Conservation (phyloP, 2,113 vertebrate genomes). For the Catharus minimus region DNA sequence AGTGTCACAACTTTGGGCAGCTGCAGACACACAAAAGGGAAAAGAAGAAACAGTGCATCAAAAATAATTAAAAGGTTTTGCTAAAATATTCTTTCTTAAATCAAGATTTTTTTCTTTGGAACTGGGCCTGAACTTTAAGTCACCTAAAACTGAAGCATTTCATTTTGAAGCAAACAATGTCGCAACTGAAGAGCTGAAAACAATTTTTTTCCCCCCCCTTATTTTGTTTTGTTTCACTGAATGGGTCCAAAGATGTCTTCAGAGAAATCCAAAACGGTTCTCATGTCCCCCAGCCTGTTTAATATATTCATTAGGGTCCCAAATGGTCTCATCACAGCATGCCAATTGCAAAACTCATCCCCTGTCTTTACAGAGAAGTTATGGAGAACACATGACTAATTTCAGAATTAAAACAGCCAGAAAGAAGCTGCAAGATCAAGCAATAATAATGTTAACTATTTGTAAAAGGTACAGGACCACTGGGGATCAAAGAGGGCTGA, state of each 20-base stretch:
- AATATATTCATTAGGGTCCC: neutral
- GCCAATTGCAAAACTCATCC: neutral
- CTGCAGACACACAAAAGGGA: neutral
- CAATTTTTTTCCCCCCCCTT: neutral
- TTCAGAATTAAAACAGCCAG: neutral
- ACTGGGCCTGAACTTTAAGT: neutral
- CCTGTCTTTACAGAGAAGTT: neutral
- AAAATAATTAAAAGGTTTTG: neutral
- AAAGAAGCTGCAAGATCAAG: neutral
- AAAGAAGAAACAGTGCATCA: neutral
- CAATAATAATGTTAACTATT: neutral
- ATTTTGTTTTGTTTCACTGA: neutral
- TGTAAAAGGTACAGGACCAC: neutral
- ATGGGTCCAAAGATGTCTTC: neutral
- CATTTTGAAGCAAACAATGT: neutral
- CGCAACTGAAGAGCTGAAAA: neutral
- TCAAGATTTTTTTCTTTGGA: conserved; percentile 2
- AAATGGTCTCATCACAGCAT: neutral
- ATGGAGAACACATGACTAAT: neutral
- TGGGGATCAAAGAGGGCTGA: neutral
- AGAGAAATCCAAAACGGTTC: neutral
- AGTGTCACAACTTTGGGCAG: neutral
- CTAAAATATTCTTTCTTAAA: neutral
- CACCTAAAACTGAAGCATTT: conserved; percentile 21
- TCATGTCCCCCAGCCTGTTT: neutral